Evolutionary conservation across 2,797 vertebrate species (phyloP), one percentile per base, ranked within the genome.

Genomic region (Spizella passerina): DNA sequence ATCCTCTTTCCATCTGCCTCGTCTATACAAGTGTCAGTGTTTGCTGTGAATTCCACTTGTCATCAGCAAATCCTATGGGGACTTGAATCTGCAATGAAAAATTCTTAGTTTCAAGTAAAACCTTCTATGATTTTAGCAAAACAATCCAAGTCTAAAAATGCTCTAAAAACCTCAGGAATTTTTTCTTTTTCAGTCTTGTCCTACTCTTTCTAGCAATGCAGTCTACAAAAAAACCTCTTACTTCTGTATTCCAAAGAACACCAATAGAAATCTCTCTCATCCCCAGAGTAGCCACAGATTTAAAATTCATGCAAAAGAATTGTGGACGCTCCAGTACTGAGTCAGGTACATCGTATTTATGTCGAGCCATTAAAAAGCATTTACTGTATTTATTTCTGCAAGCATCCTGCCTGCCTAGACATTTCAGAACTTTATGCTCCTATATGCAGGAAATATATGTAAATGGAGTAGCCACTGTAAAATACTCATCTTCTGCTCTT

Each of bases 1-100:
- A 92, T 78, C 53, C 75, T 80, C 57, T 82, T 82, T 91, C 88
- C 71, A 87, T 95, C 88, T 96, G 93, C 81, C 72, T 94, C 75
- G 29, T 78, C 36, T 71, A 59, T 12, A 34, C 57, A 85, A 80
- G 57, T 59, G n/a, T 46, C 83, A 80, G 24, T 61, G 80, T 90
- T 82, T 78, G 36, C 61, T 61, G 50, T 59, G 71, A 92, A 82
- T 86, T 68, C 44, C n/a, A 39, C 75, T 77, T 71, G 36, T 53
- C 44, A 56, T 17, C 66, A 30, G 9, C 23, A 75, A 91, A 87
- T 61, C 61, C 49, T 44, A 9, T 19, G 17, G 53, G 16, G 70
- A 55, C 39, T 82, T 60, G 81, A 29, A 60, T 38, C 6, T 46
- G 4, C 60, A 57, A n/a, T 43, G 12, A 34, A 82, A 61, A 80